Base-by-base conservation (phyloP, 2,888 invertebrate genomes). In the Lucinisca nassula region DNA sequence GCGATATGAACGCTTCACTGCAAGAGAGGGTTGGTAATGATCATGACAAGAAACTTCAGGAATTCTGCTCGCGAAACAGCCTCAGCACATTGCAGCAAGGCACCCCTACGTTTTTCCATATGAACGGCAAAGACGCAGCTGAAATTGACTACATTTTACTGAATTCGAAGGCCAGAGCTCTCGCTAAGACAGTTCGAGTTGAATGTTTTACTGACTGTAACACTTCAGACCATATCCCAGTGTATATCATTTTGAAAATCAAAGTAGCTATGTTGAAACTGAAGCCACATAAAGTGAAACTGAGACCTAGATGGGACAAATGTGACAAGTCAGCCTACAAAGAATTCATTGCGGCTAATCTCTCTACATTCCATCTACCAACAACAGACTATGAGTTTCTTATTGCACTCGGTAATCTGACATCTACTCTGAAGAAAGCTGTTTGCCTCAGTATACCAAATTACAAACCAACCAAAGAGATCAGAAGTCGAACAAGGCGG, bases 1-100 rank as follows among this genome's bases (percentile, higher is more conserved):
- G 49, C 1, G 75, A 75, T 30, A 75, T 75, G 75, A 75, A 75
- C 51, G 8, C 51, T 0, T 75, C 75, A 14, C 51, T 75, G 6
- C 14, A 17, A 3, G 21, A 30, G 4, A 8, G 14, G 30, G 61
- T 8, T 17, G 27, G 17, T 30, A n/a, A 75, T 37, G 51, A 45
- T 0, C n/a, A 32, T 10, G 75, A 75, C 49, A 51, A 27, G 49
- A 17, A 51, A 17, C 49, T 10, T 21, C 6, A 8, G 24, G 40
- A 38, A n/a, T n/a, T 24, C 73, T 40, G 27, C 40, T 21, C 27
- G 14, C 24, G 10, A 17, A 61, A 30, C 17, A 6, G 30, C 27
- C 61, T 61, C 8, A 61, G 3, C 21, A 32, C 6, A 6, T 8
- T 49, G 24, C 75, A 75, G 51, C 0, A 21, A 8, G 74, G 45